Evolutionary conservation across 2,113 vertebrate species (phyloP).

Genomic region (Barnardius zonarius): DNA sequence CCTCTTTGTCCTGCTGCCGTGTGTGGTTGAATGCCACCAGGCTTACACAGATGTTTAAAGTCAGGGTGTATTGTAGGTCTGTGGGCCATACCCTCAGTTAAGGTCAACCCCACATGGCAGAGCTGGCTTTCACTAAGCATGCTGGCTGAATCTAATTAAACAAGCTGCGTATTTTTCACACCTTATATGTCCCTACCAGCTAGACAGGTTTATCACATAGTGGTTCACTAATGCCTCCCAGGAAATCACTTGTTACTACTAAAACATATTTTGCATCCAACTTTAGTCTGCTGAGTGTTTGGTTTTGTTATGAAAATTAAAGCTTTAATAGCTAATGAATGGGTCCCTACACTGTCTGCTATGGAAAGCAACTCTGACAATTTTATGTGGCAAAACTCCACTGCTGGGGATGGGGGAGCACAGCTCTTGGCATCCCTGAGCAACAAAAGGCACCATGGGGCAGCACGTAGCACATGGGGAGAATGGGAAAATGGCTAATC

Average conservation of each 20-base stretch:
- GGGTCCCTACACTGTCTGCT: not conserved
- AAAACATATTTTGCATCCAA: not conserved
- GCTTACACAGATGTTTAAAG: not conserved
- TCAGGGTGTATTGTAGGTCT: not conserved
- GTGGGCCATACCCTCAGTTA: not conserved
- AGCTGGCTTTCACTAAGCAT: not conserved
- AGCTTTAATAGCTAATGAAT: not conserved
- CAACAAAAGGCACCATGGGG: not conserved
- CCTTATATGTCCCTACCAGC: not conserved
- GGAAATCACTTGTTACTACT: not conserved
- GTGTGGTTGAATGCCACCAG: not conserved
- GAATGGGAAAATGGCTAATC: slow-evolving; percentile 36
- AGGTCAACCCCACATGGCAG: not conserved
- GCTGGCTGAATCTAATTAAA: not conserved
- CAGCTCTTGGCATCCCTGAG: not conserved
- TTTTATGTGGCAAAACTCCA: not conserved
- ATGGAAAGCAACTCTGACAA: not conserved
- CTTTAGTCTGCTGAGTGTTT: not conserved
- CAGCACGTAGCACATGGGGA: not conserved
- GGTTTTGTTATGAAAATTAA: not conserved
- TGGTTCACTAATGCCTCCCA: not conserved
- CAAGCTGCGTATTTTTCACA: not conserved
- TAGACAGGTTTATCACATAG: not conserved
- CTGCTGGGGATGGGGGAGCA: not conserved
- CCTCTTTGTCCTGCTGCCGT: not conserved